Evolutionary conservation across 1,140 invertebrate genomes (phyloP).

Genomic region (Atta colombica): DNA sequence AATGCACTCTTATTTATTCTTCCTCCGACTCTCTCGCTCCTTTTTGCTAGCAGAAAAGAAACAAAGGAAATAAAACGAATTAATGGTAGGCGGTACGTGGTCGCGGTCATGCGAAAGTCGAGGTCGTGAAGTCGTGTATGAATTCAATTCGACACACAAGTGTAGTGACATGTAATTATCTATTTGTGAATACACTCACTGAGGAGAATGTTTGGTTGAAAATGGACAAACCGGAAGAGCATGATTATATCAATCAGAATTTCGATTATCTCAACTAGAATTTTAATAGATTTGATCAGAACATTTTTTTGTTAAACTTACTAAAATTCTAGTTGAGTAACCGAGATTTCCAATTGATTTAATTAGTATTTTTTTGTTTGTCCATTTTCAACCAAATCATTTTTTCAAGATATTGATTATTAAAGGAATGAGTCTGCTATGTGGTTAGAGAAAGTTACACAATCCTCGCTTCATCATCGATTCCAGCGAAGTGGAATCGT

Average conservation of each 20-base stretch:
- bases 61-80: conserved; percentile 45
- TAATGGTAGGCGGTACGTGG: conserved; percentile 37
- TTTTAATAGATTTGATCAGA: too few relatives aligned
- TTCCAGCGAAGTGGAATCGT: neutral
- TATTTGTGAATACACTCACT: conserved; percentile 35
- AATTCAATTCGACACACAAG: conserved; percentile 60
- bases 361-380: too few relatives aligned
- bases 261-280: too few relatives aligned
- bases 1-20: conserved; percentile 44
- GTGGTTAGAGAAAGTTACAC: neutral
- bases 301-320: too few relatives aligned
- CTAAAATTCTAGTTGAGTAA: too few relatives aligned
- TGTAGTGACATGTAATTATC: conserved; percentile 60
- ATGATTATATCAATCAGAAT: too few relatives aligned
- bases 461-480: neutral
- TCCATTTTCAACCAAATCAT: too few relatives aligned
- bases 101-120: conserved; percentile 26
- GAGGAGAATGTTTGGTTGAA: too few relatives aligned
- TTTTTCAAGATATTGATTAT: neutral
- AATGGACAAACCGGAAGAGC: too few relatives aligned
- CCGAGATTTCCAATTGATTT: too few relatives aligned
- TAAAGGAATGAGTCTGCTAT: neutral
- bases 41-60: conserved; percentile 13
- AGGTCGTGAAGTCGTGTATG: conserved; percentile 33
- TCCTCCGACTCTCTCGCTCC: conserved; percentile 10